Percentiles rank a stretch among this genome's conserved stretches.
phyloP scores from a whole-genome alignment of 2,113 vertebrate genomes.

The Chaenocephalus aceratus region DNA sequence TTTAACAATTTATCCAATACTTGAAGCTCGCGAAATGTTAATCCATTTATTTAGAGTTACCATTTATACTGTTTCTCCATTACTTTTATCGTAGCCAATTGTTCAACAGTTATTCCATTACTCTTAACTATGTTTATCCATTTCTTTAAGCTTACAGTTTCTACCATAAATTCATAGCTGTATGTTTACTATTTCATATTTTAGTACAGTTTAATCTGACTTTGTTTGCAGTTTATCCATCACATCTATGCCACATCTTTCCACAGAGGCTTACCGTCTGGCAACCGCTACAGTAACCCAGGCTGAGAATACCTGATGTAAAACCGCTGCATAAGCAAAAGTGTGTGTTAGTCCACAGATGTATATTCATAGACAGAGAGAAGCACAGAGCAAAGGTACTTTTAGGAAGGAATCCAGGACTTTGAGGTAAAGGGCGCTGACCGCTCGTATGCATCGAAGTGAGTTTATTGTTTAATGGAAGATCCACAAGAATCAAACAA shows the following conservation, averaged over 20 bases:
- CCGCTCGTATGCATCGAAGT: slow-evolving; percentile 17
- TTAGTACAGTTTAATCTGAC: too few species aligned
- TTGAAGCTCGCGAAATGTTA: background rate
- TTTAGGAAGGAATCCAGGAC: background rate
- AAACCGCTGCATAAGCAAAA: background rate
- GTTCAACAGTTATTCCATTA: too few species aligned
- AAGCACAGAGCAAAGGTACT: slow-evolving; percentile 10
- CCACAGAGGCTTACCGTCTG: background rate
- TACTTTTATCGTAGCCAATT: too few species aligned
- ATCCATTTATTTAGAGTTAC: background rate
- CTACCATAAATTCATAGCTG: too few species aligned
- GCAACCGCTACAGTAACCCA: background rate
- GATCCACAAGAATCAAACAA: slow-evolving; percentile 55
- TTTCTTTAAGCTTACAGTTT: too few species aligned
- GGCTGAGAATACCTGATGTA: background rate
- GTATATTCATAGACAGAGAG: background rate
- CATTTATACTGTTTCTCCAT: too few species aligned
- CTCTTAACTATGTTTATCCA: too few species aligned
- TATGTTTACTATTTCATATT: background rate
- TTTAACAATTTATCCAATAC: background rate
- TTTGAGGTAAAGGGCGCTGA: slow-evolving; percentile 19
- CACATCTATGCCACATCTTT: background rate
- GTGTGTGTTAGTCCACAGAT: background rate
- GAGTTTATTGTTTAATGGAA: slow-evolving; percentile 66
- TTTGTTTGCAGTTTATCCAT: background rate